Evolutionary conservation across 1,140 invertebrate species (phyloP).

Genomic region (Centruroides sculpturatus): DNA sequence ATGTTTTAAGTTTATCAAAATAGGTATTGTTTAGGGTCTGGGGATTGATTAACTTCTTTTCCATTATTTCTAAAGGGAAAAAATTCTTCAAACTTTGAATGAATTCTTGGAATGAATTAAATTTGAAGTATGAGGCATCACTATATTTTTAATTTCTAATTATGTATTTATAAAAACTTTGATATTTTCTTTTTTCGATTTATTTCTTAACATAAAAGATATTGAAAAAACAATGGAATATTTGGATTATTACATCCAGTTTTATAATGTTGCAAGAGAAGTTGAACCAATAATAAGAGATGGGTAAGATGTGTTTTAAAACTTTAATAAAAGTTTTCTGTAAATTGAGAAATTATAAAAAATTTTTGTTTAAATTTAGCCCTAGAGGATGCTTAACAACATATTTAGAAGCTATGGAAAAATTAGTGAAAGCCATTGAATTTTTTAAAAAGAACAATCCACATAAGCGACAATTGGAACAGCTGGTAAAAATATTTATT

Average conservation of each 20-base stretch:
- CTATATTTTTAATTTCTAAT: too few relatives aligned
- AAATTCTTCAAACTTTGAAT: too few relatives aligned
- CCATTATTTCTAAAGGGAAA: too few relatives aligned
- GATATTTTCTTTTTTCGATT: too few relatives aligned
- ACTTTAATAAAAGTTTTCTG: background rate
- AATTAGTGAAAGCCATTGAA: conserved; percentile 65
- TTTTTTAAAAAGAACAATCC: conserved; percentile 91
- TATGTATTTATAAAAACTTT: too few relatives aligned
- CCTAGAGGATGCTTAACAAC: conserved; percentile 40
- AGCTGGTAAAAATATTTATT: conserved; percentile 41
- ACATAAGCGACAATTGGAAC: conserved; percentile 82
- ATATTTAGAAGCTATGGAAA: conserved; percentile 68
- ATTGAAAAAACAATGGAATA: conserved; percentile 52
- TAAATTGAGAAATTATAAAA: too few relatives aligned
- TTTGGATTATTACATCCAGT: conserved; percentile 75
- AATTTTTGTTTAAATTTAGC: background rate
- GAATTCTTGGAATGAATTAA: too few relatives aligned
- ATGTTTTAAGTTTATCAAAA: too few relatives aligned
- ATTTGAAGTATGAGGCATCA: too few relatives aligned
- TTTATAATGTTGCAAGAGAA: conserved; percentile 73
- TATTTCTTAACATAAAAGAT: conserved; percentile 22
- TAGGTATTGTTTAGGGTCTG: too few relatives aligned
- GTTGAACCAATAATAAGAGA: conserved; percentile 62
- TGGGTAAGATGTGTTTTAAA: conserved; percentile 31
- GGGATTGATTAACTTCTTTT: too few relatives aligned